Evolutionary conservation across 1,140 invertebrate species (phyloP).

Genomic region (Caenorhabditis latens): DNA sequence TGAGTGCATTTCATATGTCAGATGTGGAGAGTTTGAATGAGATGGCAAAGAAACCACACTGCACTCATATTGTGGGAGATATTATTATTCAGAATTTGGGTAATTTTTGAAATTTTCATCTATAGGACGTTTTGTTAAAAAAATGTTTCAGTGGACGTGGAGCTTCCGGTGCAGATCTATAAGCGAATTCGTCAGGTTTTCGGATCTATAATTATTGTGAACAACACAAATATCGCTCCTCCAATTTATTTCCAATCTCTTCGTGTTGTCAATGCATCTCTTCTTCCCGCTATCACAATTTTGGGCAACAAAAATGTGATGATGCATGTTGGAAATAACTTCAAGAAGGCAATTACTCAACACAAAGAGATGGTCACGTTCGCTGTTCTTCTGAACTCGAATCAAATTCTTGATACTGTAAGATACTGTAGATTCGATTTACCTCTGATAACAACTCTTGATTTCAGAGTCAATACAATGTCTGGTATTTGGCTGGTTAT

Average conservation of each 20-base stretch:
- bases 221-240: not conserved
- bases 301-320: not conserved
- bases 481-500: conserved; percentile 31
- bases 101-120: not conserved
- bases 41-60: not conserved
- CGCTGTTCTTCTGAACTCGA: not conserved
- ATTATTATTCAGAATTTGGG: not conserved
- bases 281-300: not conserved
- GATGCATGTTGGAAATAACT: not conserved
- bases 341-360: not conserved
- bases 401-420: not conserved
- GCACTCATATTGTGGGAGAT: not conserved
- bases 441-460: not conserved
- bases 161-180: not conserved
- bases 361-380: not conserved
- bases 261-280: not conserved
- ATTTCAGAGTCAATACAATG: conserved; percentile 8
- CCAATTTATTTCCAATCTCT: conserved; percentile 23
- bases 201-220: not conserved
- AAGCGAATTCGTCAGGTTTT: not conserved
- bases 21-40: not conserved
- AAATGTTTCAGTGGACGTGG: not conserved
- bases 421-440: no score
- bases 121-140: not conserved
- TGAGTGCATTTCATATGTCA: not conserved